phyloP scores from a whole-genome alignment of 64 coral and sea anemone genomes.

The Montipora foliosa region DNA sequence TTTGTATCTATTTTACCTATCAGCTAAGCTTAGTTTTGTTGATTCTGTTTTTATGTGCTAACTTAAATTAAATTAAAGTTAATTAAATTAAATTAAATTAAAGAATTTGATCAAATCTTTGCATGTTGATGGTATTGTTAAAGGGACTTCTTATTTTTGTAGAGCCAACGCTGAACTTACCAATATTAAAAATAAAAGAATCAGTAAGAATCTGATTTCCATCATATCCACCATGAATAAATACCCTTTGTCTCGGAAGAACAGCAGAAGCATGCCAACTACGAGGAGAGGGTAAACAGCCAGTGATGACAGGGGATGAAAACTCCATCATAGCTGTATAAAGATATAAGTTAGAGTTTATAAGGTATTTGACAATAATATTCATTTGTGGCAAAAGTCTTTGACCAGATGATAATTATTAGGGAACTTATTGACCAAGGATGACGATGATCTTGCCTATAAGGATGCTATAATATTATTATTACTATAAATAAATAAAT shows the following conservation, averaged over 20 bases:
- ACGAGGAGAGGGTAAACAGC: constrained; percentile 66
- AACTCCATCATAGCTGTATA: constrained; percentile 92
- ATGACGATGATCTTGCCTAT: no score
- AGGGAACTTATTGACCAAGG: no score
- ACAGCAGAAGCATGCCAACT: constrained; percentile 85
- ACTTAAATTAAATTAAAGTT: not conserved
- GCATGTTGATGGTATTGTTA: no score
- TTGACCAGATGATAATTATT: no score
- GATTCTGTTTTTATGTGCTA: no score
- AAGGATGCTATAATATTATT: no score
- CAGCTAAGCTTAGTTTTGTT: no score
- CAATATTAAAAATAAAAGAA: constrained; percentile 88
- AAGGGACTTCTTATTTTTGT: not conserved
- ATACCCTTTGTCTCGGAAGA: constrained; percentile 70
- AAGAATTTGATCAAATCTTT: no score
- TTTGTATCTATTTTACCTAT: no score
- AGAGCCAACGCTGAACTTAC: constrained; percentile 31
- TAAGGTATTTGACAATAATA: no score
- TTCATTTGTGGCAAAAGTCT: not conserved
- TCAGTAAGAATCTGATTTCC: constrained; percentile 75
- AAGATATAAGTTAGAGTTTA: not conserved
- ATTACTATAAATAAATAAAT: no score
- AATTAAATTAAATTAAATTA: no score
- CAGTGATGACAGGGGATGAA: constrained; percentile 61
- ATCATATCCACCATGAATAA: constrained; percentile 96